Conservation (phyloP, 92 coral and sea anemone species). For the Epizoanthus fatuus region DNA sequence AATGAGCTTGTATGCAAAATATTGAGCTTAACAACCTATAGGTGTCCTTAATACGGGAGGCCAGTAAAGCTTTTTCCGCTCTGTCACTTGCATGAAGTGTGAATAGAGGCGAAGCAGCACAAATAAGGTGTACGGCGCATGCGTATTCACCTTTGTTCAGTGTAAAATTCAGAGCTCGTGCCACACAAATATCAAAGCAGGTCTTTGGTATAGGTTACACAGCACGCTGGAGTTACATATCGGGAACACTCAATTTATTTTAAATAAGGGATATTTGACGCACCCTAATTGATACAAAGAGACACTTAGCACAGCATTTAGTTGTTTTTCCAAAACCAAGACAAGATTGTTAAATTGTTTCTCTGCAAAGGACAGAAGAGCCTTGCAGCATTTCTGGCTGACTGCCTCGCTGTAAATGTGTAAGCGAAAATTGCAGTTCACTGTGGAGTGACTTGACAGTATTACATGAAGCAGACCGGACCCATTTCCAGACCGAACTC, state of each 20-base stretch:
- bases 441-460: background rate
- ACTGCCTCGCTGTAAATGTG: background rate
- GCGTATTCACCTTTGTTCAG: no score
- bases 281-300: conserved; percentile 11
- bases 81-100: no score
- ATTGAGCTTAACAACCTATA: no score
- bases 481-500: conserved; percentile 86
- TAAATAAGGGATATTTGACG: conserved; percentile 35
- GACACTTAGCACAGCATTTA: background rate
- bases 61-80: no score
- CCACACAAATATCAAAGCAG: no score
- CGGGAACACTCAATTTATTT: conserved; percentile 26
- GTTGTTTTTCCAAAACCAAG: background rate
- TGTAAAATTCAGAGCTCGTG: no score
- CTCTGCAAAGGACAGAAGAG: no score
- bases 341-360: background rate
- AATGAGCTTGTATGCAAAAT: no score
- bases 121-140: no score
- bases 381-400: background rate
- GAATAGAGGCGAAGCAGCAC: no score
- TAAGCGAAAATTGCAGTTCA: background rate
- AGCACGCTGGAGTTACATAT: background rate
- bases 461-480: conserved; percentile 83
- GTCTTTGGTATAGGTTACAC: background rate
- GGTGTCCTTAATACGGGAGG: no score